Percentiles rank a stretch among this genome's conserved stretches.
Conservation (phyloP, 92 coral and sea anemone species). For the Anthopleura xanthogrammica region DNA sequence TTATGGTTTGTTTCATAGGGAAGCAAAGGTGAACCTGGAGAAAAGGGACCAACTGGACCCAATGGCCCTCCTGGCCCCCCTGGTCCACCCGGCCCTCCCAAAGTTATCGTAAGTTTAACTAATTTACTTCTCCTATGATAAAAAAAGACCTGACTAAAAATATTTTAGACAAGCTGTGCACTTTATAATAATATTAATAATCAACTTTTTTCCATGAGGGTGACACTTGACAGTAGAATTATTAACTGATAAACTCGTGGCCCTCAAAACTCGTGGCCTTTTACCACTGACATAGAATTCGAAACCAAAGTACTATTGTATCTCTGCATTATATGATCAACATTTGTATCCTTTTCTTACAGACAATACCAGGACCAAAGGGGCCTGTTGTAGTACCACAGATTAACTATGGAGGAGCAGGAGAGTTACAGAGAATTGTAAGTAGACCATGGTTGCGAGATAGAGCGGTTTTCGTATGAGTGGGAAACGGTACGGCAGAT, state of each 20-base stretch:
- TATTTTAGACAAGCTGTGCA: too few species aligned
- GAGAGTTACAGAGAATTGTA: conserved; percentile 17
- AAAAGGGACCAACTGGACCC: conserved; percentile 29
- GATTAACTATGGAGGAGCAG: conserved; percentile 34
- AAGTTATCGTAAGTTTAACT: conserved; percentile 18
- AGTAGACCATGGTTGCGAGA: neutral
- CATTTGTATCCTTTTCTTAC: neutral
- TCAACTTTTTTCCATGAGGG: too few species aligned
- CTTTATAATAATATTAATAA: too few species aligned
- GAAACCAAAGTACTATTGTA: too few species aligned
- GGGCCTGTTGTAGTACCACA: conserved; percentile 45
- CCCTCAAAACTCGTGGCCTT: too few species aligned
- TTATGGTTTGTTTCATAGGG: conserved; percentile 1
- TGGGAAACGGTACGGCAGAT: too few species aligned
- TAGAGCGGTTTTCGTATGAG: too few species aligned
- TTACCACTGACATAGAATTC: too few species aligned
- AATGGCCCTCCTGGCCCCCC: conserved; percentile 33
- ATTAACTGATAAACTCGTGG: neutral
- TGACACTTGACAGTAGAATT: too few species aligned
- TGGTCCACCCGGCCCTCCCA: conserved; percentile 40
- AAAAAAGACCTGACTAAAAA: too few species aligned
- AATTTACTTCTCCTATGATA: neutral
- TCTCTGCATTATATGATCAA: too few species aligned
- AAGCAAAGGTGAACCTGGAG: conserved; percentile 36
- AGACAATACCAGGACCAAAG: conserved; percentile 50